These are phyloP conservation scores for Paramormyrops kingsleyae DNA, from an alignment of 2,113 vertebrate species.

Conservation along the genomic window DNA sequence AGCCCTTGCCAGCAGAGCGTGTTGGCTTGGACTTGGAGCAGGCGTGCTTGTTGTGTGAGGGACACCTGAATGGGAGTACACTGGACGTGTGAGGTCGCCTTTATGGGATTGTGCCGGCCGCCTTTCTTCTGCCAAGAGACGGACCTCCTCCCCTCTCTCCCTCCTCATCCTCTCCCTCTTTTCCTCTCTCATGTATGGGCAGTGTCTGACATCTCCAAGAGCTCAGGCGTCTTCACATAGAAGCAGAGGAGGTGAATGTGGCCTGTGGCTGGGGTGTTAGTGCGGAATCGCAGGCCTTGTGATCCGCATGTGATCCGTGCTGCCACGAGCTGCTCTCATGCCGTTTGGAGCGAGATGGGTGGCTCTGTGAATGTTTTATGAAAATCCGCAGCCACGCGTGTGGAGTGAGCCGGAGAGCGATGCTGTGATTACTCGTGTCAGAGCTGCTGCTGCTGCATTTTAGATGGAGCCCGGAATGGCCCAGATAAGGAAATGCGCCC, in stretches of 20 bases:
- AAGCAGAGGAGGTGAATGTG: background rate
- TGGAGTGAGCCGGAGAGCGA: slow-evolving; percentile 33
- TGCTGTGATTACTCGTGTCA: slow-evolving; percentile 53
- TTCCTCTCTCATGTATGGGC: background rate
- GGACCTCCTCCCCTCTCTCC: background rate
- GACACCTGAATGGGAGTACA: background rate
- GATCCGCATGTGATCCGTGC: background rate
- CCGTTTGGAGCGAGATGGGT: background rate
- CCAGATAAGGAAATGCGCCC: slow-evolving; percentile 58
- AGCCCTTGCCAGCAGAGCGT: background rate
- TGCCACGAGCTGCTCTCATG: background rate
- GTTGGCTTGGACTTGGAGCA: background rate
- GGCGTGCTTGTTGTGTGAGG: background rate
- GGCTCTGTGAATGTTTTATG: slow-evolving; percentile 52
- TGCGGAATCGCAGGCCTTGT: background rate
- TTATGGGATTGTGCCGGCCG: background rate
- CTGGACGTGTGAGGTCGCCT: background rate
- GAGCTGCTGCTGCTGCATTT: slow-evolving; percentile 60
- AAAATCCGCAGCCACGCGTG: slow-evolving; percentile 50
- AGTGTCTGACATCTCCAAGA: background rate
- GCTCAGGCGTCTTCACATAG: background rate
- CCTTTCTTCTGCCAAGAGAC: background rate
- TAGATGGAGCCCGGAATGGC: slow-evolving; percentile 62
- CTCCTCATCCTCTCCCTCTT: background rate
- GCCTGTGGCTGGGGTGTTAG: background rate